Base-by-base conservation (phyloP, 2,113 vertebrate species). In the Athene cunicularia region DNA sequence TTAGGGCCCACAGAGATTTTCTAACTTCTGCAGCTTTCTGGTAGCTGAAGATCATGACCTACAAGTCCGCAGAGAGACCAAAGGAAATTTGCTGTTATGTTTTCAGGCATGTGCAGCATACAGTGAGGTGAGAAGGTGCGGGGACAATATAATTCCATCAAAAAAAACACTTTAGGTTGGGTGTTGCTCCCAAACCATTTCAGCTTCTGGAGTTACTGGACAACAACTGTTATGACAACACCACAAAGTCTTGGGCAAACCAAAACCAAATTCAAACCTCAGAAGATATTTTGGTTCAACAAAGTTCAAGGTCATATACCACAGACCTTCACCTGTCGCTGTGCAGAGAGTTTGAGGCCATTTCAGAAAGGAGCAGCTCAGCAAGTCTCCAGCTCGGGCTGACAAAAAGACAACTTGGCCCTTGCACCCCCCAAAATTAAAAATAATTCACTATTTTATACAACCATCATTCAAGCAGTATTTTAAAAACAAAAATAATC, bases 21-120 rank as follows among this genome's bases (percentile, higher is more conserved):
- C 50, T 22, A 49, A 3, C 26, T 52, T 33, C 37, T 56, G 32
- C 35, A 74, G 28, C 30, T 50, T 12, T 76, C 62, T 27, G 14
- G 21, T 5, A 60, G 50, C 66, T 53, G n/a, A 58, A 56, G 66
- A 49, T 23, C 16, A 22, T 1, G 10, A 62, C 39, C 43, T 28
- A 5, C 0, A 0, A 74, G 49, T 14, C 26, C 45, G 19, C 5
- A 15, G 15, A 21, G 39, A 68, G 12, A 58, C 22, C 47, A 41
- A 60, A 74, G 39, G 47, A 32, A n/a, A 55, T 41, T 12, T 37
- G 45, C 52, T 43, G 12, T 22, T 11, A 20, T 0, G 13, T 35
- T 66, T 74, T 62, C 80, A 43, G 16, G 45, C 1, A 4, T 2
- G 8, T 3, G 52, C 0, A 2, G 49, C 0, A 0, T 2, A 18